Base-by-base conservation (phyloP, 1,140 invertebrate species). In the Drosophila kikkawai region DNA sequence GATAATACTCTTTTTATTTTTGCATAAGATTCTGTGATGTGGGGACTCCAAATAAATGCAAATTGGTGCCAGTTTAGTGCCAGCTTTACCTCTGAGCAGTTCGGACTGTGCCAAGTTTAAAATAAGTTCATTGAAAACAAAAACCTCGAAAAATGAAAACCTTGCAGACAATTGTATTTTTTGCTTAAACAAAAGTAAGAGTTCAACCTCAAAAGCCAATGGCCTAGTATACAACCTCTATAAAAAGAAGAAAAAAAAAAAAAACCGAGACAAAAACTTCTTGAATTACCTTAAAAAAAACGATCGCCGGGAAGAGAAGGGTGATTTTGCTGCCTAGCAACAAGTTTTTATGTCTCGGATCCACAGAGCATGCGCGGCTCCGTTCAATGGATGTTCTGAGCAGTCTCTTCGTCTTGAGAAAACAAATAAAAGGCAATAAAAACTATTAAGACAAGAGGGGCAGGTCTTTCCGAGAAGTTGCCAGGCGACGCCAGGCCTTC, bases 401-500 rank as follows among this genome's bases (percentile, higher is more conserved):
- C 13, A 41, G 55, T 71, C 50, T 58, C 36, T 17, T 51, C n/a
- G 19, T 48, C 47, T 48, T 66, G 47, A 61, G 19, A 58, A 79
- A 79, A 61, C 68, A 79, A 79, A 79, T 79, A 79, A 79, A 75
- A 57, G 60, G 75, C 77, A 60, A 79, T 79, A 79, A 79, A 79
- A 79, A 73, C 67, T 79, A 79, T 77, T 65, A 63, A 44, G 34
- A 22, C 45, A 61, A 73, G 48, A 42, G 67, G 51, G 77, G 81
- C 83, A 84, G 78, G 85, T 87, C 85, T 80, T 50, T 75, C 74
- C 64, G 34, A 84, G 84, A 88, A 88, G 69, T 83, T 70, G 65
- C 74, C 80, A 51, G 67, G 70, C 82, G 34, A 68, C 36, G 66
- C 19, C 45, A 51, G 45, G 12, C 53, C 29, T 34, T 42, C 65